phyloP scores from a whole-genome alignment of 2,113 vertebrate species.

The Arenaria interpres region DNA sequence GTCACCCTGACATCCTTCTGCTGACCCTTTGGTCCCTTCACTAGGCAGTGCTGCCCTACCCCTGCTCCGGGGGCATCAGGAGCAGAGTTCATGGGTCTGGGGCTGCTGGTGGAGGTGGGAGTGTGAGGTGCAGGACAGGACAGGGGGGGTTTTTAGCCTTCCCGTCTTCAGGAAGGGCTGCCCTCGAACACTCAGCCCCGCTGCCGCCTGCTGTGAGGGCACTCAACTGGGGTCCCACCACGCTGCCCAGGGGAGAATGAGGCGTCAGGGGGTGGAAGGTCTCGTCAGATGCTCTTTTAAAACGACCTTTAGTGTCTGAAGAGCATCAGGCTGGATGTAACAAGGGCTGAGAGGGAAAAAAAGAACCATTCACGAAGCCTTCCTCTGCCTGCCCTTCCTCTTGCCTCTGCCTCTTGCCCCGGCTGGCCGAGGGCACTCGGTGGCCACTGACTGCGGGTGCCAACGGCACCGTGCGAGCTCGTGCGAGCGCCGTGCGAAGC shows the following conservation, averaged over 20 bases:
- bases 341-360: neutral
- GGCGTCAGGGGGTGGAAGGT: neutral
- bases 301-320: neutral
- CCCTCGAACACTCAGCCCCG: neutral
- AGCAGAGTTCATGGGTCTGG: neutral
- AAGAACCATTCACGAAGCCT: neutral
- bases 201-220: neutral
- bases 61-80: accelerated
- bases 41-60: accelerated
- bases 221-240: accelerated
- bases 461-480: accelerated
- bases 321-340: neutral
- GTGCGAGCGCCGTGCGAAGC: neutral
- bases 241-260: neutral
- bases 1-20: neutral
- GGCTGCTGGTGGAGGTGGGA: neutral
- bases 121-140: neutral
- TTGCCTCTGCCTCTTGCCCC: neutral
- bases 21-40: neutral
- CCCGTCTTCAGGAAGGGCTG: neutral
- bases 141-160: neutral
- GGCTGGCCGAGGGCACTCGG: neutral
- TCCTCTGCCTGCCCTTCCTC: neutral
- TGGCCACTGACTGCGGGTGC: neutral
- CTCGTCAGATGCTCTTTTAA: neutral